Base-by-base conservation (phyloP, 2,888 invertebrate genomes). In the Fragum sueziense region DNA sequence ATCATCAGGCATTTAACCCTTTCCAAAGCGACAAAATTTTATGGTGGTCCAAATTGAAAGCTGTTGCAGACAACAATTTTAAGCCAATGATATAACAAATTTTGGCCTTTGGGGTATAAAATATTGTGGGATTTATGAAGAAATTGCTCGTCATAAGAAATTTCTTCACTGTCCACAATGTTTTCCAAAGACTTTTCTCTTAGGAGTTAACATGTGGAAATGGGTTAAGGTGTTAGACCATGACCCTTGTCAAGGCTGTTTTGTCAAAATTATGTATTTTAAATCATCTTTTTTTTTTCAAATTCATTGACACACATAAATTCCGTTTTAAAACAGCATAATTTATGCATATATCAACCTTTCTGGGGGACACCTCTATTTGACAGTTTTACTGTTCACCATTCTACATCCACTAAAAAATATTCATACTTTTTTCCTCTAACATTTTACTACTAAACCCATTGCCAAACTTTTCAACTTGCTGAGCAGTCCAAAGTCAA, bases 291-390 rank as follows among this genome's bases (percentile, higher is more conserved):
- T n/a, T n/a, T n/a, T n/a, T n/a, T n/a, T n/a, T n/a, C n/a, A n/a
- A n/a, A n/a, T n/a, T n/a, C n/a, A n/a, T n/a, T n/a, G n/a, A n/a
- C n/a, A n/a, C n/a, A n/a, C n/a, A n/a, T n/a, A n/a, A n/a, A n/a
- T n/a, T n/a, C n/a, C n/a, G n/a, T n/a, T n/a, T n/a, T 57, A 14
- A 25, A 25, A 29, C 57, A 57, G 57, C 29, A 57, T 57, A 57
- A 57, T 57, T 29, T 29, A 57, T 29, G 27, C 57, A 57, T 57
- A 57, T 22, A 57, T 57, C 27, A 57, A 57, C 57, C 57, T 29
- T 29, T 29, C 57, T 57, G 29, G 57, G 57, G 57, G 57, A 57
- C 29, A 25, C 22, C 7, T 20, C 14, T 27, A 4, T 3, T 14
- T 27, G 57, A 57, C 57, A 27, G 57, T 20, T 57, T 27, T 20